phyloP scores from a whole-genome alignment of 1,140 invertebrate species.

The Plectrocnemia conspersa region DNA sequence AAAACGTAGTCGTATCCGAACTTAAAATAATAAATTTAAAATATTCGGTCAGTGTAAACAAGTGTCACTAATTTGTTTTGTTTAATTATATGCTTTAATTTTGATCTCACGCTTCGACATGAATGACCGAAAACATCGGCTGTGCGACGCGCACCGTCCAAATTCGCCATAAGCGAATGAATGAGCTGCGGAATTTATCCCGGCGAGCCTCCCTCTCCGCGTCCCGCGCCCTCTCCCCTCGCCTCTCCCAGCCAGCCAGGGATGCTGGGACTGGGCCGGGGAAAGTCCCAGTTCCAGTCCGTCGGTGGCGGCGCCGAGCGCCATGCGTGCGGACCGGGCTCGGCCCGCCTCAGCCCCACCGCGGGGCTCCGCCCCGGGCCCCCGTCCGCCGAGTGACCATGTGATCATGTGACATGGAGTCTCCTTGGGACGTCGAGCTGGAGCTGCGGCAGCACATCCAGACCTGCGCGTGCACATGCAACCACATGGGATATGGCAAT shows the following conservation, averaged over 20 bases:
- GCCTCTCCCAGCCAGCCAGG: no score
- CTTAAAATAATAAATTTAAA: no score
- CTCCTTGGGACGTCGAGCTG: conserved; percentile 51
- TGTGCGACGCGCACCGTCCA: no score
- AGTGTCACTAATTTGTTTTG: no score
- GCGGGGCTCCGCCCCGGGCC: conserved; percentile 16
- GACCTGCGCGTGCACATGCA: conserved; percentile 80
- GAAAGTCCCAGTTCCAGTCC: conserved; percentile 35
- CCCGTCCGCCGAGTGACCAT: conserved; percentile 37
- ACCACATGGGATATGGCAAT: conserved; percentile 88
- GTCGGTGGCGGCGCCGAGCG: conserved; percentile 38
- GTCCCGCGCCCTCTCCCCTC: conserved; percentile 16
- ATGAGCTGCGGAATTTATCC: no score
- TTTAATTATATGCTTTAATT: no score
- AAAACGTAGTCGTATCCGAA: no score
- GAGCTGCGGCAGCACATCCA: conserved; percentile 82
- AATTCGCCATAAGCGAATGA: no score
- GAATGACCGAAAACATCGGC: no score
- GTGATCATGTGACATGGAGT: conserved; percentile 46
- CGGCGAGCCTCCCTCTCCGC: conserved; percentile 12
- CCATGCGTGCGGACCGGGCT: conserved; percentile 36
- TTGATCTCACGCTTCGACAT: no score
- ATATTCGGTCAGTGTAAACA: no score
- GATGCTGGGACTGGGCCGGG: no score
- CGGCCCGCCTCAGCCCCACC: neutral